Base-by-base conservation (phyloP, 2,888 invertebrate species). In the Cheilosia impressa region DNA sequence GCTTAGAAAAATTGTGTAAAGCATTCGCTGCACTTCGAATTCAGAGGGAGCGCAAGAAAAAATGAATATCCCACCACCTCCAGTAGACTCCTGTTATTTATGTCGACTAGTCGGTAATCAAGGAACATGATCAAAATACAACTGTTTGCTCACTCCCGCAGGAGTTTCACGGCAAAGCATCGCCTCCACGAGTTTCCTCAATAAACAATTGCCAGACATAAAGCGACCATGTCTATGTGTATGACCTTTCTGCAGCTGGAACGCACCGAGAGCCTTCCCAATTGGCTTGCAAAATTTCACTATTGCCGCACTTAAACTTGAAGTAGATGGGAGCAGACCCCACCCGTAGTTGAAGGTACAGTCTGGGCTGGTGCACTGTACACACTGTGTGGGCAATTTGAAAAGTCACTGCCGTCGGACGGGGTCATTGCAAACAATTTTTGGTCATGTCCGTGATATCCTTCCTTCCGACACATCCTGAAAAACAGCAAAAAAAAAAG, bases 361-460 rank as follows among this genome's bases (percentile, higher is more conserved):
- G 78, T 73, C 78, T 82, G 63, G 57, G 73, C 63, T 27, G 27
- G 27, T 27, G 6, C 27, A 27, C 27, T 68, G 65, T 57, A 50
- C 43, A 60, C 77, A 83, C 76, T 71, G 55, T 45, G 38, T 47
- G 47, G 45, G 71, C 66, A 81, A 77, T 77, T 80, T 72, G 80
- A 71, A 68, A 77, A 85, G 80, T 81, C 80, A 85, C 80, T 85
- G 73, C 75, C 71, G 69, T 57, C 80, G 85, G 66, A 66, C 76
- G 76, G 80, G 85, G 80, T 85, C 80, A 85, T 66, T 80, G 80
- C 76, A 85, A 85, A 85, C 85, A 85, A 76, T 85, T 81, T 85
- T 85, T 77, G 76, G 80, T 85, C 80, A 80, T 81, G 76, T 85
- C 52, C 80, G 66, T 85, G 80, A 85, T 85, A 85, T 85, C 80